Percentiles rank a stretch among this genome's conserved stretches.
Conservation (phyloP, 1,140 invertebrate species). For the Latrodectus geometricus region DNA sequence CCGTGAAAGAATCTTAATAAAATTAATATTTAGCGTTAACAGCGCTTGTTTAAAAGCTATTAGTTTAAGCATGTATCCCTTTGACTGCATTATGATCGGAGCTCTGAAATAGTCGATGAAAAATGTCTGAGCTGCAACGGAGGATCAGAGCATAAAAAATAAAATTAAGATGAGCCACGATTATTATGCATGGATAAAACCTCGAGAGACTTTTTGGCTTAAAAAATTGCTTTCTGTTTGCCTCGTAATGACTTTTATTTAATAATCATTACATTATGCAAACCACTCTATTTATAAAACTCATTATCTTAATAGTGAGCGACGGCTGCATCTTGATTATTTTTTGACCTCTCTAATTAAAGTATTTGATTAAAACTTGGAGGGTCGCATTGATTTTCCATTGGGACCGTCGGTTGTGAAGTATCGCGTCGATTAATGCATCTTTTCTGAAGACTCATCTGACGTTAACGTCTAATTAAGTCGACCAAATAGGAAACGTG, state of each 20-base stretch:
- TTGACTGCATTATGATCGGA: not conserved
- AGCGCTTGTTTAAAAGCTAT: not conserved
- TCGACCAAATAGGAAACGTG: not conserved
- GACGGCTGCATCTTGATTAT: conserved; percentile 27
- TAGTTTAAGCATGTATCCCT: not conserved
- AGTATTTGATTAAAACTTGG: conserved; percentile 27
- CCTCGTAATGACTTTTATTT: conserved; percentile 13
- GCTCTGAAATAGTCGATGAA: not conserved
- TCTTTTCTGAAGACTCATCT: not conserved
- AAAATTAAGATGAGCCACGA: not conserved
- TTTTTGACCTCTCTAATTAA: conserved; percentile 24
- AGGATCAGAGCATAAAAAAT: not conserved
- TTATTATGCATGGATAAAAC: conserved; percentile 2
- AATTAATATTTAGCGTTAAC: not conserved
- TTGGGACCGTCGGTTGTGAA: not conserved
- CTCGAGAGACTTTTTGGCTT: not conserved
- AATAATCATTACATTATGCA: conserved; percentile 25
- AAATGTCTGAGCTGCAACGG: not conserved
- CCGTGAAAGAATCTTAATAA: not conserved
- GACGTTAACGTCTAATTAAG: conserved; percentile 32
- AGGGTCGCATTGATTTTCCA: conserved; percentile 6
- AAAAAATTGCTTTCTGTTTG: not conserved
- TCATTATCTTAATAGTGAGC: conserved; percentile 41
- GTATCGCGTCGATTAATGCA: conserved; percentile 1
- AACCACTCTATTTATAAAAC: conserved; percentile 37